Percentiles rank a stretch among this genome's conserved stretches.
Evolutionary conservation across 2,113 vertebrate genomes (phyloP).

Genomic region (Cinclus mexicanus): DNA sequence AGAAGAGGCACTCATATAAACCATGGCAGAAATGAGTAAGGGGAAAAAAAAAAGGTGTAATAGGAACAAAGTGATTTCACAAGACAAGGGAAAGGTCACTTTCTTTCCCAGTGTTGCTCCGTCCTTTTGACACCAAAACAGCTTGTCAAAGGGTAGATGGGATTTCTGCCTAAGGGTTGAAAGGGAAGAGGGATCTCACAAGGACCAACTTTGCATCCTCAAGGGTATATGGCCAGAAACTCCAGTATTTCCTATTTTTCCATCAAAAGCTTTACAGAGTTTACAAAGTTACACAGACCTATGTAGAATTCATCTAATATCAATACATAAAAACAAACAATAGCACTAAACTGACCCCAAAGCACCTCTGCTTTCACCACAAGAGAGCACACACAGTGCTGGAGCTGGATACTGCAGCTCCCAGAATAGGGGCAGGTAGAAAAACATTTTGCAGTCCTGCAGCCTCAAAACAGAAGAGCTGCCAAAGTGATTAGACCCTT

Average conservation of each 20-base stretch:
- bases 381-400: not conserved
- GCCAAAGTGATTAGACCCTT: not conserved
- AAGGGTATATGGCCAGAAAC: constrained; percentile 13
- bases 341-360: not conserved
- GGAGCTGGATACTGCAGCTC: not conserved
- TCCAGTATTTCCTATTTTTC: not conserved
- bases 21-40: constrained; percentile 41
- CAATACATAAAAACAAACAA: not conserved
- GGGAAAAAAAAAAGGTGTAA: not conserved
- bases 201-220: constrained; percentile 27
- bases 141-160: not conserved
- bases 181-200: constrained; percentile 24
- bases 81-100: constrained; percentile 66
- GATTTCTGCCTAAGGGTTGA: constrained; percentile 31
- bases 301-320: not conserved
- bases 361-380: not conserved
- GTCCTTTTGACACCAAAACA: constrained; percentile 29
- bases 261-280: not conserved
- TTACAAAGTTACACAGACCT: not conserved
- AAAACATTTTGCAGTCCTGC: not conserved
- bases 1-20: constrained; percentile 57
- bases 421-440: not conserved
- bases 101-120: constrained; percentile 36
- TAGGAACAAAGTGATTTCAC: constrained; percentile 42
- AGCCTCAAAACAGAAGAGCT: not conserved